Evolutionary conservation across 2,113 vertebrate genomes (phyloP).

Genomic region (Probosciger aterrimus): DNA sequence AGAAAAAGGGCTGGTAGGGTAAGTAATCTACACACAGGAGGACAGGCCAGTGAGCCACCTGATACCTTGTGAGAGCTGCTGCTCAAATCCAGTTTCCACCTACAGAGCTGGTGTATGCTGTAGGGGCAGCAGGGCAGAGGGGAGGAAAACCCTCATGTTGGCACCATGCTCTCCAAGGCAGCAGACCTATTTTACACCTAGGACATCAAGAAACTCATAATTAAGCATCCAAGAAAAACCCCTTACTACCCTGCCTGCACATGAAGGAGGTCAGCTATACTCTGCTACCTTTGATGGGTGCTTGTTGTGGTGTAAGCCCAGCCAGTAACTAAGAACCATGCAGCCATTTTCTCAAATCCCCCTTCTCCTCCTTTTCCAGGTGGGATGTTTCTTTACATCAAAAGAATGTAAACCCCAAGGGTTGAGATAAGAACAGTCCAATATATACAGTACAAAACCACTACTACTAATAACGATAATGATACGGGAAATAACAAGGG

Average conservation of each 20-base stretch:
- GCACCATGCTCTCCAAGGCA: not conserved
- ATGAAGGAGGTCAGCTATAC: not conserved
- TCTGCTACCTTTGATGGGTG: not conserved
- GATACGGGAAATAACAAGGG: not conserved
- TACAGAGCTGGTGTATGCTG: not conserved
- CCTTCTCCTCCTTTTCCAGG: not conserved
- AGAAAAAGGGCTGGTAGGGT: not conserved
- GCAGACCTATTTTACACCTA: not conserved
- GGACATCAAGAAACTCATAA: not conserved
- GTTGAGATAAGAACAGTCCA: not conserved
- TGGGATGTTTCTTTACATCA: not conserved
- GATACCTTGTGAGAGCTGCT: not conserved
- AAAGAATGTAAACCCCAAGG: not conserved
- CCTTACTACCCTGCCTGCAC: not conserved
- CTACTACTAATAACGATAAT: not conserved
- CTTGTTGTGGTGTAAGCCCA: not conserved
- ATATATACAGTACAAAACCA: not conserved
- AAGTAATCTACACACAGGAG: not conserved
- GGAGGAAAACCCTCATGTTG: not conserved
- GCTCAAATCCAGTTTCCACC: not conserved
- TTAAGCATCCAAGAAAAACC: not conserved
- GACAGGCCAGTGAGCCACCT: accelerated
- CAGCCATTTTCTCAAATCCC: not conserved
- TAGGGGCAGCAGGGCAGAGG: not conserved
- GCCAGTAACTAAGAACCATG: not conserved